Evolutionary conservation across 2,888 invertebrate species (phyloP).

Genomic region (Noctua janthe): DNA sequence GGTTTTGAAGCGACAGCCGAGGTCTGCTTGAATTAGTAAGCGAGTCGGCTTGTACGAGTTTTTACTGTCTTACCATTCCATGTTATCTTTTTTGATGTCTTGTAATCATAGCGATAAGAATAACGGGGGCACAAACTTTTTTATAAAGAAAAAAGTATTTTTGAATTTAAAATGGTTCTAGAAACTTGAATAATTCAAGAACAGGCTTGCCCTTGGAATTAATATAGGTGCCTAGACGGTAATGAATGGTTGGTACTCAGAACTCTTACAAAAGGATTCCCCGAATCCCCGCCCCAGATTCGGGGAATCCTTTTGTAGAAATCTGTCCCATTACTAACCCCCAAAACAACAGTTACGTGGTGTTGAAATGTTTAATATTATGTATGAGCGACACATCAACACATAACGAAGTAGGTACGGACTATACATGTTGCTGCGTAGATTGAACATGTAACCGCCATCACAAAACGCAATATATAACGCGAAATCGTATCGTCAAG

Average conservation of each 20-base stretch:
- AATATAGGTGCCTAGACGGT: not conserved
- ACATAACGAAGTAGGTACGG: not conserved
- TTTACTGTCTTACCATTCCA: slow-evolving; percentile 17
- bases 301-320: slow-evolving; percentile 1
- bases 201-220: slow-evolving; percentile 14
- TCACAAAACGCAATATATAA: slow-evolving; percentile 4
- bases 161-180: slow-evolving; percentile 22
- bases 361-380: not conserved
- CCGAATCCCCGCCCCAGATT: not conserved
- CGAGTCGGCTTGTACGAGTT: slow-evolving; percentile 18
- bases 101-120: slow-evolving; percentile 30
- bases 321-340: not conserved
- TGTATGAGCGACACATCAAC: not conserved
- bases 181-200: slow-evolving; percentile 23
- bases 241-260: slow-evolving; percentile 12
- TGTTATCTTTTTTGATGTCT: slow-evolving; percentile 40
- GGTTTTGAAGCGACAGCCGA: slow-evolving; percentile 37
- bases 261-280: slow-evolving; percentile 16
- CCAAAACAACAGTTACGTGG: not conserved
- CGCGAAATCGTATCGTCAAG: not conserved
- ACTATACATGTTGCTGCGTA: not conserved
- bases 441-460: not conserved
- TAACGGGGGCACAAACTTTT: slow-evolving; percentile 10
- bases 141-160: slow-evolving; percentile 11
- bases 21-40: slow-evolving; percentile 48